phyloP scores from a whole-genome alignment of 53 echinoderm and acorn worm species.

The Temnopleurus reevesii region DNA sequence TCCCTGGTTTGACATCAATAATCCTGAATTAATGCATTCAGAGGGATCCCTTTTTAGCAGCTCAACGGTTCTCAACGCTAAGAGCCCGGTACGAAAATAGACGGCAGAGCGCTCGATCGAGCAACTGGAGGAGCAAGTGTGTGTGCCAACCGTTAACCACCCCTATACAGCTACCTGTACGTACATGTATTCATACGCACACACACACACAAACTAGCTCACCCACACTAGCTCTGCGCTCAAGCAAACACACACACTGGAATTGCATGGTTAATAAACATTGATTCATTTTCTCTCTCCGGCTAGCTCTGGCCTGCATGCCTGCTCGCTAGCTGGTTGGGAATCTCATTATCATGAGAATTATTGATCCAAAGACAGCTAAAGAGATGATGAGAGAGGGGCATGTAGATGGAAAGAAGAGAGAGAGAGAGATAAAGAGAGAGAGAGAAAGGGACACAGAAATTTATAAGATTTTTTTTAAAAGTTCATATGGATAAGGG shows the following conservation, averaged over 20 bases:
- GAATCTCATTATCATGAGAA: conserved; percentile 51
- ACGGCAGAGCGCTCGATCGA: conserved; percentile 20
- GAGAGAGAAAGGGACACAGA: background rate
- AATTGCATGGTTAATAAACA: conserved; percentile 45
- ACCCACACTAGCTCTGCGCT: background rate
- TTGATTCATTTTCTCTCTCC: conserved; percentile 43
- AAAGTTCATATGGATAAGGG: background rate
- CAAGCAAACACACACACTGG: background rate
- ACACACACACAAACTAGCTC: background rate
- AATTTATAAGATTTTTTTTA: too few species aligned
- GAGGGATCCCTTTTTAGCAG: conserved; percentile 35
- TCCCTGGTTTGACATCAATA: conserved; percentile 7
- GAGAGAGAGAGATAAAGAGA: background rate
- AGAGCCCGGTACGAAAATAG: conserved; percentile 22
- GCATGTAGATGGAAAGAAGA: background rate
- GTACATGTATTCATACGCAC: background rate
- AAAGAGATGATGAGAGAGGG: background rate
- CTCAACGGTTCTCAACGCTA: conserved; percentile 48
- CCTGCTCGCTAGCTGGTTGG: background rate
- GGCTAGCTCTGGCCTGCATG: background rate
- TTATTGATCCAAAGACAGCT: conserved; percentile 4
- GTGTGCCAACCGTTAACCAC: conserved; percentile 33
- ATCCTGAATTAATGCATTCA: conserved; percentile 39
- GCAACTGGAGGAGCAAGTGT: conserved; percentile 23
- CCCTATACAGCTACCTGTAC: background rate